Percentiles rank a stretch among this genome's conserved stretches.
Conservation (phyloP, 2,888 invertebrate species). For the Brachyopa scutellaris region DNA sequence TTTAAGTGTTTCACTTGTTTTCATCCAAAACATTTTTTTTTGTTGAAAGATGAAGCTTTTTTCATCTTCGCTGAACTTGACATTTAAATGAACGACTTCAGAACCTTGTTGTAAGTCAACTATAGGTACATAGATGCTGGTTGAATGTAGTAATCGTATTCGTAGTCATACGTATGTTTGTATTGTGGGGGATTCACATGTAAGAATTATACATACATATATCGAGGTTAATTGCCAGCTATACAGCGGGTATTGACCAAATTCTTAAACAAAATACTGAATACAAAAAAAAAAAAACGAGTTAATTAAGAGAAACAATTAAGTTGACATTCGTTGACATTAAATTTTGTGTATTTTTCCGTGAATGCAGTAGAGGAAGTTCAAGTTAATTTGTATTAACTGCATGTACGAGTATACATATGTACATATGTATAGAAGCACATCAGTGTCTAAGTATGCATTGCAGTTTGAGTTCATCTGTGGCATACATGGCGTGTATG, state of each 20-base stretch:
- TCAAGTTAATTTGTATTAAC: constrained; percentile 57
- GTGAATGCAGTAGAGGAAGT: constrained; percentile 33
- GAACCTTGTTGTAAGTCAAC: background rate
- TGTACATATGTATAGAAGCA: too few relatives aligned
- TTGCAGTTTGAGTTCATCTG: constrained; percentile 17
- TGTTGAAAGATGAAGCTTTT: background rate
- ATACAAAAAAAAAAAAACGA: constrained; percentile 24
- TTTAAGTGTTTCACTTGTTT: constrained; percentile 13
- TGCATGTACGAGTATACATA: too few relatives aligned
- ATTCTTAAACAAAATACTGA: constrained; percentile 10
- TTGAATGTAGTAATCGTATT: too few relatives aligned
- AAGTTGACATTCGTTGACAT: constrained; percentile 56
- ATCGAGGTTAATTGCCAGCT: constrained; percentile 48
- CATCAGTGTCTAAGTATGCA: constrained; percentile 3
- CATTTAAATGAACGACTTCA: constrained; percentile 17
- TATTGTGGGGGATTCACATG: background rate
- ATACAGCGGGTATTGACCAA: constrained; percentile 42
- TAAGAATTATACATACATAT: background rate
- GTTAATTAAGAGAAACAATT: constrained; percentile 59
- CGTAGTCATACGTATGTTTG: background rate
- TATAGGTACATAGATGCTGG: background rate
- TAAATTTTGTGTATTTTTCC: background rate
- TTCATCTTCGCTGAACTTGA: constrained; percentile 39
- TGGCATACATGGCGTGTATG: constrained; percentile 21
- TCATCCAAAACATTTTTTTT: background rate